These are phyloP conservation scores for Gymnoscopelus braueri DNA, from an alignment of 2,797 vertebrate species.

Conservation along the genomic window DNA sequence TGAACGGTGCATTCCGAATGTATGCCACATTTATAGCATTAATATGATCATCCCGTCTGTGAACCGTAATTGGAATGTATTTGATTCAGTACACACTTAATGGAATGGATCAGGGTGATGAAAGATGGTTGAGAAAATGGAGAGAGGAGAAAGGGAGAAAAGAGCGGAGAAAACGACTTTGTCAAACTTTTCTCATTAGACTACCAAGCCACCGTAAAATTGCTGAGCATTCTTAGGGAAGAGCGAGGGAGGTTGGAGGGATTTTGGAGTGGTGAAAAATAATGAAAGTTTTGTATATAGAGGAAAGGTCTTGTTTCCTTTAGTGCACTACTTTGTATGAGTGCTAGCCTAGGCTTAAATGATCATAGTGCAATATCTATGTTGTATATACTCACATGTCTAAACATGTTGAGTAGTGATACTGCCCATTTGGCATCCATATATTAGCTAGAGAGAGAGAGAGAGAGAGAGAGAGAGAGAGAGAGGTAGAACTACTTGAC, in stretches of 20 bases:
- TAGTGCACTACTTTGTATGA: neutral
- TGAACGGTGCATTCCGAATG: conserved; percentile 15
- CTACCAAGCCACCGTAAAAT: conserved; percentile 39
- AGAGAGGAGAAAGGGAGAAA: conserved; percentile 4
- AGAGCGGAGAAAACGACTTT: conserved; percentile 28
- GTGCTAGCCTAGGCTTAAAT: conserved; percentile 1
- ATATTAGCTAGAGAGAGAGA: neutral
- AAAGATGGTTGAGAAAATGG: conserved; percentile 26
- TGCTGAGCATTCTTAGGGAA: conserved; percentile 18
- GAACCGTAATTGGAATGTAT: conserved; percentile 27
- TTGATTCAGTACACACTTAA: conserved; percentile 37
- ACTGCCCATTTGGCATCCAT: conserved; percentile 8
- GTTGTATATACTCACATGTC: conserved; percentile 26
- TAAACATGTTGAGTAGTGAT: conserved; percentile 38
- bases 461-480: neutral
- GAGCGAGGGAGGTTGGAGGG: neutral
- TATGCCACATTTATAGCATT: neutral
- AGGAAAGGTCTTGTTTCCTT: neutral
- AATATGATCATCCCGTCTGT: conserved; percentile 26
- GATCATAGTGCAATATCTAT: neutral
- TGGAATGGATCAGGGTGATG: conserved; percentile 30
- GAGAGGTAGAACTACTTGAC: neutral
- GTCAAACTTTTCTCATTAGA: conserved; percentile 57
- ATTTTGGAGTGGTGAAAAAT: neutral
- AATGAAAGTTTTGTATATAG: conserved; percentile 6